Conservation (phyloP, 2,113 vertebrate species). For the Smithornis capensis region DNA sequence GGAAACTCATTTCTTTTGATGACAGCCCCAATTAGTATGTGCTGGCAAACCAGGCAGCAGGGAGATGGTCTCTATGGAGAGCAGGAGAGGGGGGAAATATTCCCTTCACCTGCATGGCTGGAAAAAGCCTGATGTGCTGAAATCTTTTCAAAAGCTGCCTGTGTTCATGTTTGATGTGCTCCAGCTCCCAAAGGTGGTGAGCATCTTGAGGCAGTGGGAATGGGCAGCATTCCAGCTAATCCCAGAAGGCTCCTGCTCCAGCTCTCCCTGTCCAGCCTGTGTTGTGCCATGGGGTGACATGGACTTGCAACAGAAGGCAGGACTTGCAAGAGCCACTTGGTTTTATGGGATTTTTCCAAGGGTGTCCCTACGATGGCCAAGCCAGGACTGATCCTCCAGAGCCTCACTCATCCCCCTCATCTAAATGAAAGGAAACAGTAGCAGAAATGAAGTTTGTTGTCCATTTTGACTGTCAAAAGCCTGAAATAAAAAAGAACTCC, state of each 20-base stretch:
- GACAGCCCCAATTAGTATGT: neutral
- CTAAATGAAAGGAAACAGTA: neutral
- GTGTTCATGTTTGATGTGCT: neutral
- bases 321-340: accelerated
- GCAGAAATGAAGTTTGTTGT: neutral
- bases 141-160: neutral
- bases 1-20: neutral
- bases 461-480: neutral
- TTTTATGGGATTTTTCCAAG: neutral
- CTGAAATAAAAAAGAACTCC: neutral
- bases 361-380: neutral
- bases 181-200: neutral
- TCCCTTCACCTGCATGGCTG: neutral
- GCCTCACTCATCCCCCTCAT: neutral
- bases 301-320: neutral
- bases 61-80: neutral
- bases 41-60: neutral
- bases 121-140: neutral
- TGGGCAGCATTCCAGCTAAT: neutral
- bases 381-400: neutral
- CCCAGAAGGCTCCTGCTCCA: neutral
- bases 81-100: neutral
- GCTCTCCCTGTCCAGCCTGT: neutral
- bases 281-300: accelerated
- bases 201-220: neutral